phyloP scores from a whole-genome alignment of 2,797 vertebrate species.

The Brachyrhaphis roseni region DNA sequence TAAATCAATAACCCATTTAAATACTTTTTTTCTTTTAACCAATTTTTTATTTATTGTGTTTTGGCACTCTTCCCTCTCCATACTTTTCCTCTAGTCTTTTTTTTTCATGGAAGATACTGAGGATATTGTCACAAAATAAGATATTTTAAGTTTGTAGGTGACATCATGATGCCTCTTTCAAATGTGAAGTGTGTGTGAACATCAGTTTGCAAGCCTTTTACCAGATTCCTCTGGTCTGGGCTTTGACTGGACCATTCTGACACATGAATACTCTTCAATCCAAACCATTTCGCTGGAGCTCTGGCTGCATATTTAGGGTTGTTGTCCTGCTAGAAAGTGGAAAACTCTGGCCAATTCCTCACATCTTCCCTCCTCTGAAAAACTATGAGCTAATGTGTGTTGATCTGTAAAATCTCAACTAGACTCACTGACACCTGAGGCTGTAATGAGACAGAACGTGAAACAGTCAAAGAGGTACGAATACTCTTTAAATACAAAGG shows the following conservation, averaged over 20 bases:
- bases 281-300: neutral
- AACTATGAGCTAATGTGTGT: neutral
- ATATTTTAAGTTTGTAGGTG: neutral
- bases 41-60: too few species aligned
- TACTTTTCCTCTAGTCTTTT: neutral
- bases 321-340: neutral
- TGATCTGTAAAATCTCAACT: neutral
- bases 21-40: too few species aligned
- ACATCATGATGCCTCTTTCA: neutral
- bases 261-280: neutral
- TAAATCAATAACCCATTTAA: too few species aligned
- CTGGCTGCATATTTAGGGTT: neutral
- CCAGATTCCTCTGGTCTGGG: neutral
- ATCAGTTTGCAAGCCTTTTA: neutral
- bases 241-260: neutral
- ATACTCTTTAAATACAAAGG: neutral
- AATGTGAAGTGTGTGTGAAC: neutral
- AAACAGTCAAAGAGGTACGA: neutral
- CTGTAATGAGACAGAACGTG: neutral
- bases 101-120: neutral
- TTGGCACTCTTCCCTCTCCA: too few species aligned
- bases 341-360: neutral
- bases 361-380: neutral
- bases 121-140: neutral
- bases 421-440: neutral